Conservation (phyloP, 2,888 invertebrate species). For the Opisthograptis luteolata region DNA sequence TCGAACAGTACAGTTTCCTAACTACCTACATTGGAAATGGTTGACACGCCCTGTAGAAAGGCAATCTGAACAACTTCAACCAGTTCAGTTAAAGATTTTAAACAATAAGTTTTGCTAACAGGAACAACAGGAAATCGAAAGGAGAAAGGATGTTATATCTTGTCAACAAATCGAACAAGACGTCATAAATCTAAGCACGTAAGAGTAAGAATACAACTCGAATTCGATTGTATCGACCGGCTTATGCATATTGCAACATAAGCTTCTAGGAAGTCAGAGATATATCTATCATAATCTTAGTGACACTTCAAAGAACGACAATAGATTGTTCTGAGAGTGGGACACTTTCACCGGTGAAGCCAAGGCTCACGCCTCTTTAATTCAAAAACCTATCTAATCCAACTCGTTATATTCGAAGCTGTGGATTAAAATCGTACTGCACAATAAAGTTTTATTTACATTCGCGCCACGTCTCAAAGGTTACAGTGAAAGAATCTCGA, state of each 20-base stretch:
- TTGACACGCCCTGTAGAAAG: slow-evolving; percentile 46
- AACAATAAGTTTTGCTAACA: not conserved
- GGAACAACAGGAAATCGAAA: not conserved
- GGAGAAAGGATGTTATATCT: not conserved
- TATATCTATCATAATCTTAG: slow-evolving; percentile 69
- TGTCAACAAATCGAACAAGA: slow-evolving; percentile 7
- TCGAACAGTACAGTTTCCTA: slow-evolving; percentile 43
- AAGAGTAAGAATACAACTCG: slow-evolving; percentile 3
- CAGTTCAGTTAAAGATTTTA: slow-evolving; percentile 16
- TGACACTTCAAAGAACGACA: slow-evolving; percentile 73
- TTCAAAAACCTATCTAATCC: slow-evolving; percentile 68
- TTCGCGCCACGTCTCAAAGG: slow-evolving; percentile 68
- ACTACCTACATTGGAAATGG: no score
- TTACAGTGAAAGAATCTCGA: slow-evolving; percentile 55
- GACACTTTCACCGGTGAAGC: slow-evolving; percentile 72
- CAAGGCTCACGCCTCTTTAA: slow-evolving; percentile 64
- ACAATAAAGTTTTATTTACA: slow-evolving; percentile 64
- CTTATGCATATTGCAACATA: slow-evolving; percentile 50
- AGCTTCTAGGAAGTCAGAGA: slow-evolving; percentile 58
- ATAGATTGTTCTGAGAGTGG: slow-evolving; percentile 73
- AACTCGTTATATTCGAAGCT: slow-evolving; percentile 58
- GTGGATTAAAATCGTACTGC: slow-evolving; percentile 65
- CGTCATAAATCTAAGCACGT: not conserved
- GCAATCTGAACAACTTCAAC: slow-evolving; percentile 64
- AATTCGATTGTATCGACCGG: slow-evolving; percentile 44